Base-by-base conservation (phyloP, 2,113 vertebrate genomes). In the Salvelinus fontinalis region DNA sequence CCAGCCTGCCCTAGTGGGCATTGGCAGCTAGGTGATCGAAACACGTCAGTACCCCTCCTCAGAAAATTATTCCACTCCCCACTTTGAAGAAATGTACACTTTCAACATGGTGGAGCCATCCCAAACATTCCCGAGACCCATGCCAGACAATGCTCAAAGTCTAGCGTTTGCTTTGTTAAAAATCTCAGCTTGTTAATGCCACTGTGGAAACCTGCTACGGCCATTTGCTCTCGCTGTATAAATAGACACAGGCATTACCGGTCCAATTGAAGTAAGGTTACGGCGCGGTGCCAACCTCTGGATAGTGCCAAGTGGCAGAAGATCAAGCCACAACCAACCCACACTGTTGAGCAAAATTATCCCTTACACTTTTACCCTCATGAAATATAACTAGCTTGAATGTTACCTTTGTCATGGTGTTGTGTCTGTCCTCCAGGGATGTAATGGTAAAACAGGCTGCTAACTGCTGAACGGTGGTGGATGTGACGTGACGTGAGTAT, bases 151-250 rank as follows among this genome's bases (percentile, higher is more conserved):
- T 34, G 18, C 67, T 68, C 67, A n/a, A n/a, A 68, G 31, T 68
- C 20, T 59, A 1, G 54, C 82, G 75, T 86, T 85, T 83, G 85
- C 86, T 90, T 90, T 90, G 88, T 89, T 87, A 75, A 83, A 60
- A 87, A 81, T 89, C 75, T 84, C 75, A n/a, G 82, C 89, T 87
- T 77, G 77, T 90, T 93, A 90, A 92, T 90, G 77, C 86, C 83
- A 71, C 67, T 80, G 83, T 82, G 73, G 79, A 84, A 92, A 85
- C 78, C 87, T 83, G 86, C 86, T 87, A 74, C 75, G 64, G 80
- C 83, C 92, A 93, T 92, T 92, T 94, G 93, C 88, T 93, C 75
- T 1, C 74, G 48, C 89, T 75, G 83, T 94, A 93, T 92, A 92
- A 92, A 93, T 93, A 94, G 92, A 89, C 81, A 79, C 69, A 84